These are phyloP conservation scores for Epinephelus awoara DNA, from an alignment of 2,797 vertebrate genomes.

Conservation along the genomic window DNA sequence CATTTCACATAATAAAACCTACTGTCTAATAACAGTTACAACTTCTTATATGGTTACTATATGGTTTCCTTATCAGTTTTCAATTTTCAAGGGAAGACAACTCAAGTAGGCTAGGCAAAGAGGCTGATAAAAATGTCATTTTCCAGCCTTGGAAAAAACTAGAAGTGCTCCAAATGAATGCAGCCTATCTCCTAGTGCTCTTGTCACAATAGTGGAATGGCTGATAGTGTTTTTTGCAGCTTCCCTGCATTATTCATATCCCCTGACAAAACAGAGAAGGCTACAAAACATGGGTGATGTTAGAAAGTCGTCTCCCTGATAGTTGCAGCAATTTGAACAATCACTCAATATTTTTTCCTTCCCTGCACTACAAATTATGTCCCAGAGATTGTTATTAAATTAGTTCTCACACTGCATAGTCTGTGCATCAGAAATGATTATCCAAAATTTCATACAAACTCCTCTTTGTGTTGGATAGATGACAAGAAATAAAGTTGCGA, in stretches of 20 bases:
- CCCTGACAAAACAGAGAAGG: conserved; percentile 55
- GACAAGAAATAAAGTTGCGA: background rate
- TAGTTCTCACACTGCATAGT: background rate
- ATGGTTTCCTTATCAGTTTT: conserved; percentile 34
- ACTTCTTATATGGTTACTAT: conserved; percentile 2
- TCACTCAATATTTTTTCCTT: conserved; percentile 29
- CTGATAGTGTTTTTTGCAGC: conserved; percentile 58
- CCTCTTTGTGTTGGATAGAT: background rate
- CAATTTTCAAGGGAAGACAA: conserved; percentile 20
- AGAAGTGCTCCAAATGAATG: conserved; percentile 48
- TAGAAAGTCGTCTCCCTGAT: conserved; percentile 36
- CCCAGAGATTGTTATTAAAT: conserved; percentile 11
- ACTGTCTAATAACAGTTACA: background rate
- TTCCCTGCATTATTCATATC: conserved; percentile 66
- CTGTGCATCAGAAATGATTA: background rate
- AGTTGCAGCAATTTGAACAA: conserved; percentile 30
- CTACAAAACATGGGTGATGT: conserved; percentile 41
- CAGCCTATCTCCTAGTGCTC: conserved; percentile 49
- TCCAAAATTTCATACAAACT: background rate
- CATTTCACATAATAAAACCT: background rate
- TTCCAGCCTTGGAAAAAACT: conserved; percentile 20
- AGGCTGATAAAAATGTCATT: conserved; percentile 61
- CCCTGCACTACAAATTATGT: conserved; percentile 13
- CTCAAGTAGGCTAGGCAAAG: conserved; percentile 28
- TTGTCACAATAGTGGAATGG: conserved; percentile 53